These are phyloP conservation scores for Paratrypauchen microcephalus DNA, from an alignment of 2,797 vertebrate species.

Conservation along the genomic window DNA sequence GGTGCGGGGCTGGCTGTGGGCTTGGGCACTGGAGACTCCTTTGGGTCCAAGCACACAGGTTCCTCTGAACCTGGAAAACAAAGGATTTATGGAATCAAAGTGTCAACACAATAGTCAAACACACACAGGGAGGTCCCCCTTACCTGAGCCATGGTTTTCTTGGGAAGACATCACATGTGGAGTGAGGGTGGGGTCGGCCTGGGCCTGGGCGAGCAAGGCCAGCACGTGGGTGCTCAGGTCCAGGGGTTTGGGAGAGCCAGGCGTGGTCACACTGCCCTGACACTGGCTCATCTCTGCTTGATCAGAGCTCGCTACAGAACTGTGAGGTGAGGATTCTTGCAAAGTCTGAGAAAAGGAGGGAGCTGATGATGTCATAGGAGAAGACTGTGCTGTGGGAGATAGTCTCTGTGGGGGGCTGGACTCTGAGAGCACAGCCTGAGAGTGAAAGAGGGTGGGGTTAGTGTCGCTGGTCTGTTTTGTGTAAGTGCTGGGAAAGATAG, in stretches of 20 bases:
- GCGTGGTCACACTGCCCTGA: constrained; percentile 51
- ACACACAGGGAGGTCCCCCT: not conserved
- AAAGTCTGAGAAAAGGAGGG: constrained; percentile 45
- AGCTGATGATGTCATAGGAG: constrained; percentile 10
- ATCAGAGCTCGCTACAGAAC: constrained; percentile 27
- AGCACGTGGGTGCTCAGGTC: constrained; percentile 78
- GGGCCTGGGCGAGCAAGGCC: constrained; percentile 68
- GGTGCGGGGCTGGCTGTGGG: constrained; percentile 56
- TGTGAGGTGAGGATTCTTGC: constrained; percentile 35
- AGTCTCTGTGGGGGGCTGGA: constrained; percentile 53
- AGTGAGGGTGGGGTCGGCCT: constrained; percentile 46
- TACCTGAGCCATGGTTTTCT: constrained; percentile 67
- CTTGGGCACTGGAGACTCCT: constrained; percentile 50
- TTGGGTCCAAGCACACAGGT: constrained; percentile 48
- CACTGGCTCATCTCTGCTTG: constrained; percentile 52
- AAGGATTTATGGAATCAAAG: not conserved
- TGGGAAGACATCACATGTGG: constrained; percentile 51
- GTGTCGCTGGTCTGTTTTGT: constrained; percentile 59
- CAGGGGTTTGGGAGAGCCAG: constrained; percentile 68
- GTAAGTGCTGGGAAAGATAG: constrained; percentile 44
- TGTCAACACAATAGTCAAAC: not conserved
- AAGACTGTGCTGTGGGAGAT: constrained; percentile 36
- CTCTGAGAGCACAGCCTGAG: constrained; percentile 31
- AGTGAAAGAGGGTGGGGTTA: constrained; percentile 48
- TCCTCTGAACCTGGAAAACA: constrained; percentile 48